Evolutionary conservation across 2,797 vertebrate genomes (phyloP), one percentile per base, ranked within the genome.

Genomic region (Pteropus rufus): DNA sequence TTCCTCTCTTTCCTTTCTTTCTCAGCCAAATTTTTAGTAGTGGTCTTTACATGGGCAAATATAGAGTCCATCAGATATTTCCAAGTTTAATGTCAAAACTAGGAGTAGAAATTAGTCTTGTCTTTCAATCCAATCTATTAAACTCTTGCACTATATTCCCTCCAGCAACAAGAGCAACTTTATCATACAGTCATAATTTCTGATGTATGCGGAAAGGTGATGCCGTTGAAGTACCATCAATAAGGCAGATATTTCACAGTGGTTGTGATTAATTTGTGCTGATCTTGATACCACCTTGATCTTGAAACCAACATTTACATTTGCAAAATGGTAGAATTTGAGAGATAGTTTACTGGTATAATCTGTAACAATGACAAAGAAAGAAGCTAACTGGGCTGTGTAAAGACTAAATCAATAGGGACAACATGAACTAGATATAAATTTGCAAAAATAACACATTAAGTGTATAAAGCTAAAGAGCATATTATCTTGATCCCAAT

Each of bases 291-390:
- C 46, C 70, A 94, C 67, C 76, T 93, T 92, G 62, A 52, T 95
- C 75, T 89, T 93, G 79, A 79, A 94, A 95, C 44, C 94, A 96
- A 94, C 44, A 94, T 89, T 91, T 92, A 93, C 67, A 79, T 94
- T 90, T 95, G 77, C 67, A 85, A 89, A 54, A 70, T 94, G 85
- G 88, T 86, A 86, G 65, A 84, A 75, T 94, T 86, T 72, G 89
- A 90, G 49, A 94, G 44, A 81, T 58, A 60, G 49, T 16, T 90
- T 90, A 64, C 18, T 54, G 14, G 26, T 49, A 80, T 79, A 83
- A 72, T 92, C 46, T 62, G 29, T 81, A 95, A 89, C 39, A 85
- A 26, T 46, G 64, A 80, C 56, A 82, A 83, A 88, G 77, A 92
- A 86, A 73, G 31, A 94, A 82, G 64, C 58, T 80, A 90, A 82